A percentile compares a stretch with the other conserved stretches of the same genome.
Evolutionary conservation across 1,140 invertebrate species (phyloP).

Genomic region (Eupeodes corollae): DNA sequence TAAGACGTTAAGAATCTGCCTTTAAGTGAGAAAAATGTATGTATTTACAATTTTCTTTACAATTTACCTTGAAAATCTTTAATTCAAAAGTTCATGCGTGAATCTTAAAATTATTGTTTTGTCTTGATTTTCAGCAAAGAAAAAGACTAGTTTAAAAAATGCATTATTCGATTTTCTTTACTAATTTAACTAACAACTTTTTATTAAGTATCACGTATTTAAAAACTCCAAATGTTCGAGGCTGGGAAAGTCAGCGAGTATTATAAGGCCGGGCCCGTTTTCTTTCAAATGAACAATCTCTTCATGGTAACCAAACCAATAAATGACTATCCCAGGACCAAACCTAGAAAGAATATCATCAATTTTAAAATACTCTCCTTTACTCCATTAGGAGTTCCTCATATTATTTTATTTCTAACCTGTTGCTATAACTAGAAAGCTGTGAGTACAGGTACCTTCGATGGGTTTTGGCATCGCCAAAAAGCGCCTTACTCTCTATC

Average conservation of each 20-base stretch:
- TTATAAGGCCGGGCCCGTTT: constrained; percentile 50
- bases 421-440: constrained; percentile 82
- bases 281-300: constrained; percentile 46
- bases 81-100: too few relatives aligned
- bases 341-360: constrained; percentile 46
- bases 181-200: not conserved
- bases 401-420: constrained; percentile 39
- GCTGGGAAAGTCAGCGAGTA: constrained; percentile 50
- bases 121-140: too few relatives aligned
- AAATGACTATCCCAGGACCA: constrained; percentile 87
- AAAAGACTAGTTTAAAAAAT: too few relatives aligned
- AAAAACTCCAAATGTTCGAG: constrained; percentile 33
- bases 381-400: too few relatives aligned
- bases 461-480: constrained; percentile 76
- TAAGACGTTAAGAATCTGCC: too few relatives aligned
- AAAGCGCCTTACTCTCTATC: constrained; percentile 94
- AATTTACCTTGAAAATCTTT: too few relatives aligned
- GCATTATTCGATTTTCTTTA: too few relatives aligned
- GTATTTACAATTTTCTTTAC: too few relatives aligned
- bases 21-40: too few relatives aligned
- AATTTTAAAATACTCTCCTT: not conserved
- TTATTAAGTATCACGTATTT: constrained; percentile 8
- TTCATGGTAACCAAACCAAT: constrained; percentile 89
- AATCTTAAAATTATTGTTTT: too few relatives aligned
- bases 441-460: constrained; percentile 77